Conservation (phyloP, 2,888 invertebrate species). For the Camponotus fellah region DNA sequence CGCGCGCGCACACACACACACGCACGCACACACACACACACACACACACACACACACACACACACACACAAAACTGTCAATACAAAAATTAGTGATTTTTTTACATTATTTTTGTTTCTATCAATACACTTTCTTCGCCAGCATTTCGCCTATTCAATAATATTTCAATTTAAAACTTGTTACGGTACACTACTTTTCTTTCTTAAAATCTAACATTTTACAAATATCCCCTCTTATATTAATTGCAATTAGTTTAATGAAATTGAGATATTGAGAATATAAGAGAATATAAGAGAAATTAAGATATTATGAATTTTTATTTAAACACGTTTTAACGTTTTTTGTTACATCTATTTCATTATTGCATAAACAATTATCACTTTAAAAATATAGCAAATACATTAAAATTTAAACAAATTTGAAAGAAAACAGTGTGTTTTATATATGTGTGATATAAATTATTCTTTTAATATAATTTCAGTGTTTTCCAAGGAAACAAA, state of each 20-base stretch:
- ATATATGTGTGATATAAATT: background rate
- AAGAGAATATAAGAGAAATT: no score
- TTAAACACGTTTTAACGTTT: background rate
- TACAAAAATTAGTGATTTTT: no score
- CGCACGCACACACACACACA: no score
- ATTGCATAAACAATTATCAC: background rate
- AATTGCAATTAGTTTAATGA: background rate
- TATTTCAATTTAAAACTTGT: no score
- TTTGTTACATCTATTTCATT: background rate
- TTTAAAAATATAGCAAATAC: background rate
- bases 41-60: no score
- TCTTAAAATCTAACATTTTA: background rate
- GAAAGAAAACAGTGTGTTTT: background rate
- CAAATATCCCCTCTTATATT: background rate
- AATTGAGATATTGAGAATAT: background rate
- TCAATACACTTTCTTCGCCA: no score
- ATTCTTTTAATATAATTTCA: slow-evolving; percentile 56
- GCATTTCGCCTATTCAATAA: no score
- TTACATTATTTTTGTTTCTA: no score
- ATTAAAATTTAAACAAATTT: background rate
- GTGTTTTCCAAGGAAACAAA: slow-evolving; percentile 52
- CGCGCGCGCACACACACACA: no score
- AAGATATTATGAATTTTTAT: background rate
- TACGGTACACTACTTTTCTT: background rate
- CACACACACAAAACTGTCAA: no score